These are phyloP conservation scores for Macquaria ambigua DNA, from an alignment of 2,113 vertebrate species.

Conservation along the genomic window DNA sequence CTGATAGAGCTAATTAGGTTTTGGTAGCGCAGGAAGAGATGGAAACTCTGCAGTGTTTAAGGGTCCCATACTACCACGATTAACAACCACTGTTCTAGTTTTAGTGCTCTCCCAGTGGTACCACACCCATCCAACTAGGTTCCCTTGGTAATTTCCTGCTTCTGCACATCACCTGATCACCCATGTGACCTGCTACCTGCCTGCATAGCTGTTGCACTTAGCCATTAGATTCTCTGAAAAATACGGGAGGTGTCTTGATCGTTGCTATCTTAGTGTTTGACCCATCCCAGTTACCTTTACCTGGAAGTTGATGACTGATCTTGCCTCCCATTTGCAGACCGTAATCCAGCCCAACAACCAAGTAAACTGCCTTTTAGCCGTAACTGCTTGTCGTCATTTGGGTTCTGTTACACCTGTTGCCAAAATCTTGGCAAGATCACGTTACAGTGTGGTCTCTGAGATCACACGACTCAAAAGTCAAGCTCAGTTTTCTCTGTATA, in stretches of 20 bases:
- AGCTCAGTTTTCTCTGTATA: background rate
- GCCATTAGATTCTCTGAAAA: background rate
- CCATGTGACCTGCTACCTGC: background rate
- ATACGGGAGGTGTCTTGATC: background rate
- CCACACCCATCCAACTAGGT: too few species aligned
- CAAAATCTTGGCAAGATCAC: background rate
- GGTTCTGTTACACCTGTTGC: background rate
- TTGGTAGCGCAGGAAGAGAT: background rate
- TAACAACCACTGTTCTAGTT: too few species aligned
- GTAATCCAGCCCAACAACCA: background rate
- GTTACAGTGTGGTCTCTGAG: background rate
- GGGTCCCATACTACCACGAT: background rate
- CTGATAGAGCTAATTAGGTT: too few species aligned
- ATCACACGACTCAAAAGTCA: background rate
- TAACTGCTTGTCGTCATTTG: background rate
- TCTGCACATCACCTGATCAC: background rate
- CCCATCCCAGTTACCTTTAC: background rate
- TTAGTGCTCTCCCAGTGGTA: too few species aligned
- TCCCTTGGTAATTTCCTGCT: too few species aligned
- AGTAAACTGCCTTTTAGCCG: constrained; percentile 10
- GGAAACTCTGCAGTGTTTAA: too few species aligned
- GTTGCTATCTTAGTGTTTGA: background rate
- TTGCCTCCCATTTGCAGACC: background rate
- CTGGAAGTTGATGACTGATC: background rate
- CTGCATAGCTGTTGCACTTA: background rate